phyloP scores from a whole-genome alignment of 2,797 vertebrate genomes.

The Mionectes olivaceus region DNA sequence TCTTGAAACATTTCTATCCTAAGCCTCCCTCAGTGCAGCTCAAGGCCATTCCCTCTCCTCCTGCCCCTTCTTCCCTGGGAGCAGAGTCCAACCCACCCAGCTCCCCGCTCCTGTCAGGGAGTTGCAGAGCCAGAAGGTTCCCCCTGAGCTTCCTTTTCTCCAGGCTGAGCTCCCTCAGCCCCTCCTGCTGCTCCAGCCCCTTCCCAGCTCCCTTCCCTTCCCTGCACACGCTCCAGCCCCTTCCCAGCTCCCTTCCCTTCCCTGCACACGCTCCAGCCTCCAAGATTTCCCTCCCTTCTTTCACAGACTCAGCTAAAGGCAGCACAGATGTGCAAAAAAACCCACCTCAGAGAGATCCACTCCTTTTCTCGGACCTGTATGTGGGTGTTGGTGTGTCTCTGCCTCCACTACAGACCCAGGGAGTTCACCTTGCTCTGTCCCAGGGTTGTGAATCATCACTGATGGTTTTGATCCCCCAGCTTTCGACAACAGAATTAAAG shows the following conservation, averaged over 20 bases:
- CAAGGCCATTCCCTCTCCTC: neutral
- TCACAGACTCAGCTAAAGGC: neutral
- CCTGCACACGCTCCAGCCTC: neutral
- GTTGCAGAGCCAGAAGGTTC: fast-evolving
- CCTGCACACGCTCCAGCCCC: neutral
- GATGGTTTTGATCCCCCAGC: neutral
- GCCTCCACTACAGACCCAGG: neutral
- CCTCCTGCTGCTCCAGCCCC: too few species aligned
- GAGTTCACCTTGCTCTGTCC: neutral
- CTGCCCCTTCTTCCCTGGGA: neutral
- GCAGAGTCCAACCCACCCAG: fast-evolving
- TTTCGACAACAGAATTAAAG: fast-evolving
- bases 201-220: neutral
- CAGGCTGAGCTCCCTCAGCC: too few species aligned
- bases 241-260: neutral
- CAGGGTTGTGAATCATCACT: neutral
- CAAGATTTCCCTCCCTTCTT: neutral
- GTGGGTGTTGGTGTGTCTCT: too few species aligned
- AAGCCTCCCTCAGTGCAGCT: fast-evolving
- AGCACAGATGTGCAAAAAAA: neutral
- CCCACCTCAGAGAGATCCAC: neutral
- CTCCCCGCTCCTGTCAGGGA: neutral
- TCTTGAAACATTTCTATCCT: neutral
- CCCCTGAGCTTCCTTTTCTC: too few species aligned
- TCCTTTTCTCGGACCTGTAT: neutral